Evolutionary conservation across 1,140 invertebrate genomes (phyloP).

Genomic region (Solenopsis fugax): DNA sequence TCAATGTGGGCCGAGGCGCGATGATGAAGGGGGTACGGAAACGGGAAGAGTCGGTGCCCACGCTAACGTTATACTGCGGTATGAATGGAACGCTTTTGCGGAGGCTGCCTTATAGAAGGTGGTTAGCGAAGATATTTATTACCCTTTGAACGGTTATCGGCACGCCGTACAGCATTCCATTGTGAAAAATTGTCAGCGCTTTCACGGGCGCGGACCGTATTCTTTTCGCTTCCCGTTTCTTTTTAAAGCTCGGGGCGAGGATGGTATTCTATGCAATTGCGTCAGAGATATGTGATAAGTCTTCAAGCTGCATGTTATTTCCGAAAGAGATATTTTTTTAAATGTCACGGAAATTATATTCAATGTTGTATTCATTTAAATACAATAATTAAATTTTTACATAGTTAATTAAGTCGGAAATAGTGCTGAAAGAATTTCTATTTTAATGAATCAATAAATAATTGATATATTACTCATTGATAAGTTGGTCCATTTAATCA

Average conservation of each 20-base stretch:
- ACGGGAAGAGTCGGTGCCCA: slow-evolving; percentile 63
- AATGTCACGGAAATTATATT: background rate
- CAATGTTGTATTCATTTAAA: no score
- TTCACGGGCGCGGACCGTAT: slow-evolving; percentile 65
- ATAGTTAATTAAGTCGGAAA: background rate
- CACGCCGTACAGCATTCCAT: slow-evolving; percentile 64
- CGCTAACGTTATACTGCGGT: slow-evolving; percentile 64
- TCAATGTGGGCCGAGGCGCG: slow-evolving; percentile 66
- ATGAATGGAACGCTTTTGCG: slow-evolving; percentile 77
- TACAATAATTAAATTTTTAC: background rate
- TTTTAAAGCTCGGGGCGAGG: slow-evolving; percentile 17
- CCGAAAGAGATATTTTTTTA: slow-evolving; percentile 8
- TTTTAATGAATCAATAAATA: background rate
- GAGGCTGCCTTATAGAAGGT: slow-evolving; percentile 71
- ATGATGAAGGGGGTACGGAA: slow-evolving; percentile 52
- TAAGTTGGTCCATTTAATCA: background rate
- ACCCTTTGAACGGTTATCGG: slow-evolving; percentile 71
- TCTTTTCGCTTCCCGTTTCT: slow-evolving; percentile 57
- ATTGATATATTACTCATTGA: background rate
- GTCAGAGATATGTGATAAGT: slow-evolving; percentile 36
- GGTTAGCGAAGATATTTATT: slow-evolving; percentile 78
- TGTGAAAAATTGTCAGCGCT: slow-evolving; percentile 73
- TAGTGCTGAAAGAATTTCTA: background rate
- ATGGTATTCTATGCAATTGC: slow-evolving; percentile 41
- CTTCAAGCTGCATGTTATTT: slow-evolving; percentile 6